Evolutionary conservation across 2,888 invertebrate species (phyloP), one percentile per base, ranked within the genome.

Genomic region (Patella pellucida): DNA sequence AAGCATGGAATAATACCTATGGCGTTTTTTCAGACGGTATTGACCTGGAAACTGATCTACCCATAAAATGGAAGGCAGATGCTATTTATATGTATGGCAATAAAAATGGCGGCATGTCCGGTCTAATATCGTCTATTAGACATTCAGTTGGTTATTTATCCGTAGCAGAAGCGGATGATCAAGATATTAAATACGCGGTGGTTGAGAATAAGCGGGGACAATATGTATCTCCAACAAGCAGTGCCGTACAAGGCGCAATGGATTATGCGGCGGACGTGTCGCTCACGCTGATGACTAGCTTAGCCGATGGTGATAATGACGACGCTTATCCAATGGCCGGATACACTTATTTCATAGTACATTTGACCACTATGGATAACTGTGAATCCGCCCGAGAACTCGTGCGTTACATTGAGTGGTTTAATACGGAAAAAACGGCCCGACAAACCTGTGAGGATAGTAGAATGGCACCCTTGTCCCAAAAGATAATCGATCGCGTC

Each of bases 61-160:
- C 83, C 0, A 54, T 72, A 3, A 16, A 79, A n/a, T 88, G 88
- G 88, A 79, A 84, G 50, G 11, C 23, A 0, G 69, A 68, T 19
- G 83, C 78, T 2, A 80, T 87, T 0, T 71, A 68, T 15, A 81
- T 80, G 71, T 87, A 75, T 72, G 88, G 86, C 0, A 56, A 81
- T 12, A 80, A 77, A 14, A 87, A 83, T 69, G 68, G 76, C 7
- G 89, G 88, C 9, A 81, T 87, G 72, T 75, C 85, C 2, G 86
- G 85, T 2, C 71, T 87, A 14, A 75, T 88, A 9, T 72, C 82
- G 41, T 87, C 88, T 0, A 76, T 84, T 16, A 73, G 62, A 9
- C 84, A 85, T 75, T 85, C 88, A 9, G 76, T 89, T 19, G 86
- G 87, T 9, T 90, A 90, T 79, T 69, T 88, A 15, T 85, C 88